Conservation (phyloP, 2,113 vertebrate species). For the Sylvicapra grimmia region DNA sequence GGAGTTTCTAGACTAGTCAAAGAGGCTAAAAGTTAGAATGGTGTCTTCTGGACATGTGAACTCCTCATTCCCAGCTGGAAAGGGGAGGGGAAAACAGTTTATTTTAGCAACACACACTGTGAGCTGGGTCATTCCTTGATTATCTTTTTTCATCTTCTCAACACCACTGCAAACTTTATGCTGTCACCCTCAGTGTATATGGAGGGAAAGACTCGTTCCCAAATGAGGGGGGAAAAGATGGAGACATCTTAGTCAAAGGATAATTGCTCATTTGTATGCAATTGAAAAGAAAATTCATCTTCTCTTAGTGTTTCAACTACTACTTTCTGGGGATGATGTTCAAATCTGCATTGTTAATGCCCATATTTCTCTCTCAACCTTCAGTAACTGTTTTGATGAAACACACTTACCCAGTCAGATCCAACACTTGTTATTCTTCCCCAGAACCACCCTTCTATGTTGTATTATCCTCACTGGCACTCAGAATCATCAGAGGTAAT, state of each 20-base stretch:
- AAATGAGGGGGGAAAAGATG: background rate
- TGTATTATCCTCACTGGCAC: background rate
- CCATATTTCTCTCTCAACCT: background rate
- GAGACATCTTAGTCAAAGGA: background rate
- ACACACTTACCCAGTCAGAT: background rate
- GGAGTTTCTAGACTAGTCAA: background rate
- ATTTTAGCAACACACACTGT: background rate
- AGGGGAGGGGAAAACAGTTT: background rate
- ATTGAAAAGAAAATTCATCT: constrained; percentile 12
- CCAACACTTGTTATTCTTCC: background rate
- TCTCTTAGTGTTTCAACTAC: background rate
- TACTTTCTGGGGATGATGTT: background rate
- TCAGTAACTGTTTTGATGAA: background rate
- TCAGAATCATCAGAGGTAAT: background rate
- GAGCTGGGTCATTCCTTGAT: background rate
- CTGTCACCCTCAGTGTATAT: background rate
- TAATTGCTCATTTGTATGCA: background rate
- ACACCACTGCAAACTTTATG: background rate
- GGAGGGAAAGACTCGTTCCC: background rate
- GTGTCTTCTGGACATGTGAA: background rate
- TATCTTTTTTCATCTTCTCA: background rate
- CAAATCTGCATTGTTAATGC: background rate
- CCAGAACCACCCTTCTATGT: background rate
- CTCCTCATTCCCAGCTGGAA: background rate
- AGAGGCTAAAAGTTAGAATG: background rate